Evolutionary conservation across 53 echinoderm and acorn worm species (phyloP), one percentile per base, ranked within the genome.

Genomic region (Holothuria scabra): DNA sequence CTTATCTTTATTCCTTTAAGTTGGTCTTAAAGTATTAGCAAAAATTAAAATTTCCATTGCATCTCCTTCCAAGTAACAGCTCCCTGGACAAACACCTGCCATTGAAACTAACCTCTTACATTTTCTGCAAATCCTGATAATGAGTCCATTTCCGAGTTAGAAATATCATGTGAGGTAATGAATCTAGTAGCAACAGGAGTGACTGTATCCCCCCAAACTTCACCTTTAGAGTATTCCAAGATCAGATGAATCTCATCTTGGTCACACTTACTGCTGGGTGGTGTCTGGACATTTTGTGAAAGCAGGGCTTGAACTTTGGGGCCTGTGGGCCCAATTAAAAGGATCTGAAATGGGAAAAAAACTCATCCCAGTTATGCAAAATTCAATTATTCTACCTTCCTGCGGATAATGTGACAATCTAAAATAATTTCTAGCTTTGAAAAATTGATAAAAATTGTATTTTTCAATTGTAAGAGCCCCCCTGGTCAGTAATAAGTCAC

Each of bases 201-300:
- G 25, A 81, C 76, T 26, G 63, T 46, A 24, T 82, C 79, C 3
- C 94, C 94, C 99, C 99, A 99, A 31, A 66, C 86, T 44, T 94
- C 99, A 21, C 93, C 91, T 29, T 88, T 86, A 56, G 91, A 89
- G 85, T 94, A 99, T 84, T 99, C 99, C 93, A 99, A 90, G 76
- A 99, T 99, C 12, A 99, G 91, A 46, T 99, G 99, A 1, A 99
- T 85, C 66, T 99, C 99, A 61, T 99, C 99, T 32, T 68, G 76
- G 16, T 85, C 89, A 59, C 67, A 65, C 46, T 61, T 56, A 52
- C 93, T 91, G n/a, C 76, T 80, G 4, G 71, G 59, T 8, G 89
- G 91, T 14, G 93, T 87, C 21, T 74, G 37, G 61, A 99, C 80
- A 62, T 85, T 92, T 37, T 22, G 0, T 10, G 91, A 84, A 35